Percentiles rank a stretch among this genome's conserved stretches.
phyloP scores from a whole-genome alignment of 2,113 vertebrate species.

The Pyrgilauda ruficollis region DNA sequence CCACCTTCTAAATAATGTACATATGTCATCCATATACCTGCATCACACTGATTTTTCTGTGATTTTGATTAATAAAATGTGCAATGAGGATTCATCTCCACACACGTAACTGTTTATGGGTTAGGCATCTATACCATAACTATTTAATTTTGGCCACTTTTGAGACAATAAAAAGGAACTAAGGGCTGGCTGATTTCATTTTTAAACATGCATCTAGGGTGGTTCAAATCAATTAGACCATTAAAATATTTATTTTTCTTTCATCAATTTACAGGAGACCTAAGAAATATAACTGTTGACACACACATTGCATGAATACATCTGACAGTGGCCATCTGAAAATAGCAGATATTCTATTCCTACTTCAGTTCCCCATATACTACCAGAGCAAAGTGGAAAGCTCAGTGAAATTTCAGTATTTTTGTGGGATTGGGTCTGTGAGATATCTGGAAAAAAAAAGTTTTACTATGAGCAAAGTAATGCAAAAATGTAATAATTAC shows the following conservation, averaged over 20 bases:
- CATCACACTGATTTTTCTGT: not conserved
- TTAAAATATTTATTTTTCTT: not conserved
- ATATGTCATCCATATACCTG: not conserved
- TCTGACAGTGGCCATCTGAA: not conserved
- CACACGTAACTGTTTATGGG: not conserved
- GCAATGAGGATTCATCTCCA: not conserved
- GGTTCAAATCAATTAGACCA: not conserved
- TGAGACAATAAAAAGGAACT: not conserved
- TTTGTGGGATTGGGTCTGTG: fast-evolving
- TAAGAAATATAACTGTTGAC: not conserved
- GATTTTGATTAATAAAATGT: not conserved
- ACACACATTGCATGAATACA: not conserved
- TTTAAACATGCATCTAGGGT: not conserved
- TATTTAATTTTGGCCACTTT: not conserved
- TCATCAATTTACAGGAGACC: not conserved
- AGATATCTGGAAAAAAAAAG: not conserved
- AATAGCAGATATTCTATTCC: not conserved
- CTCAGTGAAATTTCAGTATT: not conserved
- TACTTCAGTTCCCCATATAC: not conserved
- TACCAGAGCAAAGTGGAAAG: not conserved
- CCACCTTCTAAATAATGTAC: not conserved
- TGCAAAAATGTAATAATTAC: not conserved
- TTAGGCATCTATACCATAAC: not conserved
- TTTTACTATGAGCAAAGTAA: not conserved
- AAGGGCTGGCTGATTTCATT: not conserved